These are phyloP conservation scores for Corythornis cristatus DNA, from an alignment of 2,113 vertebrate species.

Conservation along the genomic window DNA sequence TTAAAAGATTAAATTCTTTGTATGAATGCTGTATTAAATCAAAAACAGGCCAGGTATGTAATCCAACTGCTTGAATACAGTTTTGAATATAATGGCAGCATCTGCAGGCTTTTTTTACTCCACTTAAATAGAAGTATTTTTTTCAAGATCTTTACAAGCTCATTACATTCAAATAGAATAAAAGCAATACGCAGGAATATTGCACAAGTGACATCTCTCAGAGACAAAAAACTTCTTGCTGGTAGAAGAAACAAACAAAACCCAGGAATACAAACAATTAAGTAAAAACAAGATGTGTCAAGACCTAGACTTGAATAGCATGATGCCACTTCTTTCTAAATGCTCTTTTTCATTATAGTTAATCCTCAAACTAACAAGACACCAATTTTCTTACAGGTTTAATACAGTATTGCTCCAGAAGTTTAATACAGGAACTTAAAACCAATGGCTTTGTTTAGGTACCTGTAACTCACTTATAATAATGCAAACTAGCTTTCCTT, in stretches of 20 bases:
- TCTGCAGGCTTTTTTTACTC: background rate
- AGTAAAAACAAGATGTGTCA: background rate
- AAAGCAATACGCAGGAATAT: background rate
- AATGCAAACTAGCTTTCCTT: background rate
- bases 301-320: background rate
- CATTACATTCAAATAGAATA: background rate
- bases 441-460: background rate
- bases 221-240: background rate
- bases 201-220: background rate
- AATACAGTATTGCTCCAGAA: background rate
- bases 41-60: slow-evolving; percentile 23
- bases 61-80: rapidly evolving
- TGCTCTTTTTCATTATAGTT: background rate
- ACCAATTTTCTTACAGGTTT: background rate
- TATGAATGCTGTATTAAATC: background rate
- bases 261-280: background rate
- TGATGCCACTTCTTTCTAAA: background rate
- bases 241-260: background rate
- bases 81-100: background rate
- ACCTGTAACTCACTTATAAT: background rate
- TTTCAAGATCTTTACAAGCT: background rate
- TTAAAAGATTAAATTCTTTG: slow-evolving; percentile 46
- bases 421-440: background rate
- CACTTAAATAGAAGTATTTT: background rate
- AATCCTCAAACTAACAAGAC: background rate